Evolutionary conservation across 2,797 vertebrate genomes (phyloP).

Genomic region (Stomatorhinus walkeri): DNA sequence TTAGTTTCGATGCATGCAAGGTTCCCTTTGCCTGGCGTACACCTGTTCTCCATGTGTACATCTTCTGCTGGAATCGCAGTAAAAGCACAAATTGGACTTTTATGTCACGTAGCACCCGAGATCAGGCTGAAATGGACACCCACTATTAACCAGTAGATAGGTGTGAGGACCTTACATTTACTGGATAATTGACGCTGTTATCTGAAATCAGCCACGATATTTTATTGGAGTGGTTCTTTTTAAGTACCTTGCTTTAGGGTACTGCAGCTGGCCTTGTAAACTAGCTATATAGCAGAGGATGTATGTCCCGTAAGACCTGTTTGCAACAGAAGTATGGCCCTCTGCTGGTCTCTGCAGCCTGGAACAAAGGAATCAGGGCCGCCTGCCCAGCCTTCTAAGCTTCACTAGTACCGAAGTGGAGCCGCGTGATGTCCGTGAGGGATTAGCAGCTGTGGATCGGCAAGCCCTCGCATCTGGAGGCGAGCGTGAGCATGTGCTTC

Average conservation of each 20-base stretch:
- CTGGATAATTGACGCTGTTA: background rate
- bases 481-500: background rate
- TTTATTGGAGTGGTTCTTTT: background rate
- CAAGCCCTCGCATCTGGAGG: background rate
- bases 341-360: background rate
- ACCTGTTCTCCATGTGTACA: slow-evolving; percentile 37
- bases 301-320: background rate
- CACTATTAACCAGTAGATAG: background rate
- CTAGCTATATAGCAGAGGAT: background rate
- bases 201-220: background rate
- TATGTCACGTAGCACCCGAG: background rate
- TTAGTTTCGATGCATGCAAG: slow-evolving; percentile 18
- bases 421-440: background rate
- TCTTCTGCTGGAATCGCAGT: slow-evolving; percentile 21
- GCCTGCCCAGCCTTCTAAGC: background rate
- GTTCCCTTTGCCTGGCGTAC: slow-evolving; percentile 7
- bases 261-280: background rate
- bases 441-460: background rate
- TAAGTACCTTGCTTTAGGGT: background rate
- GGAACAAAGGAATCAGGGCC: background rate
- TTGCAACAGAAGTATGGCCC: background rate
- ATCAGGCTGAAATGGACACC: background rate
- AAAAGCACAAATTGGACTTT: background rate
- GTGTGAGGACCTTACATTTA: background rate
- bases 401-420: background rate